Evolutionary conservation across 2,113 vertebrate species (phyloP).

Genomic region (Atrichornis clamosus): DNA sequence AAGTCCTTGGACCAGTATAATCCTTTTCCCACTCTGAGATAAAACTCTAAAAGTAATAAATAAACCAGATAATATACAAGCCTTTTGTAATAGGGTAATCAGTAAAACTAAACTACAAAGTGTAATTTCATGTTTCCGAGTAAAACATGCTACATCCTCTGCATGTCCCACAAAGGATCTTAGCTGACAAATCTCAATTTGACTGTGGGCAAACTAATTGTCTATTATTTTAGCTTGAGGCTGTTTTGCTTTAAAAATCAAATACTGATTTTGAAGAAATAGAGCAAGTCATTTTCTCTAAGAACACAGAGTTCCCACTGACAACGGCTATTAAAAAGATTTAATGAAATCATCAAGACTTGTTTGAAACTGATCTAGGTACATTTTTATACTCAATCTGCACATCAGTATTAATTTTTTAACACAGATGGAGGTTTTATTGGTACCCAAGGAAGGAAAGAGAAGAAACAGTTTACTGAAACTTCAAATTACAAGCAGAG

Average conservation of each 20-base stretch:
- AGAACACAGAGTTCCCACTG: conserved; percentile 52
- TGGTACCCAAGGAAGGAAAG: conserved; percentile 50
- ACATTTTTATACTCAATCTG: conserved; percentile 63
- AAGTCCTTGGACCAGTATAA: not conserved
- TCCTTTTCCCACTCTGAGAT: not conserved
- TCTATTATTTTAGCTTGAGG: conserved; percentile 52
- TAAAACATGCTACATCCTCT: not conserved
- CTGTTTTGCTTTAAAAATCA: conserved; percentile 39
- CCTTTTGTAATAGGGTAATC: not conserved
- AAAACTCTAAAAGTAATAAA: not conserved
- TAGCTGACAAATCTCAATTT: conserved; percentile 36
- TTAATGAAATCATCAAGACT: conserved; percentile 63
- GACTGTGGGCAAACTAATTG: conserved; percentile 34
- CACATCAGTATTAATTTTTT: conserved; percentile 72
- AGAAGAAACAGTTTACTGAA: conserved; percentile 29
- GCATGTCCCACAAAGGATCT: conserved; percentile 3
- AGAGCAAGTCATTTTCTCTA: conserved; percentile 40
- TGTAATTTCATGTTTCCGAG: conserved; percentile 4
- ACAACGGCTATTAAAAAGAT: conserved; percentile 69
- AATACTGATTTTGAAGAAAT: conserved; percentile 60
- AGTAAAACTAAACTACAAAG: not conserved
- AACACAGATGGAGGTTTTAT: conserved; percentile 66
- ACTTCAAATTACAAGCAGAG: conserved; percentile 21
- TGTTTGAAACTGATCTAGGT: conserved; percentile 58
- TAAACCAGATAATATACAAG: not conserved